Conservation (phyloP, 1,140 invertebrate species). For the Microplitis mediator region DNA sequence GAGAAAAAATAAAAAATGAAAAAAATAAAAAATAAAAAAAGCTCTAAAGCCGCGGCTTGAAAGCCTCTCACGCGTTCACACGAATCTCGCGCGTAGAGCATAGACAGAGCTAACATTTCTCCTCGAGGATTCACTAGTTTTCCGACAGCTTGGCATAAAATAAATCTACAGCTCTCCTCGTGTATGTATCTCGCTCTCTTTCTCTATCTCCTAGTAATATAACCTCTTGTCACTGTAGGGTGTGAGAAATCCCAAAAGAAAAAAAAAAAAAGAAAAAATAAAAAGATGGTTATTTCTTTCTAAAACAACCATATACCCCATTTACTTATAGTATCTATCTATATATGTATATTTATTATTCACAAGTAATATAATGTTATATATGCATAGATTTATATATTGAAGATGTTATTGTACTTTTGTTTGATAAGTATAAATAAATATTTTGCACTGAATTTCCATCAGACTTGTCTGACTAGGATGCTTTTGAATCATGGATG, state of each 20-base stretch:
- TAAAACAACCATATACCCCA: not conserved
- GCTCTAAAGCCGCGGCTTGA: slow-evolving; percentile 4
- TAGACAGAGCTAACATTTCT: slow-evolving; percentile 17
- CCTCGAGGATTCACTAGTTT: slow-evolving; percentile 18
- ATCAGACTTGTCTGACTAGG: no score
- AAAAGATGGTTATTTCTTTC: not conserved
- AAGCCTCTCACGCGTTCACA: slow-evolving; percentile 8
- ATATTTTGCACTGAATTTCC: no score
- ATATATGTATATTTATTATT: no score
- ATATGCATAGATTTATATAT: no score
- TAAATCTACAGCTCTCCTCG: slow-evolving; percentile 18
- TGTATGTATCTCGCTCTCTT: no score
- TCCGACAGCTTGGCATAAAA: slow-evolving; percentile 17
- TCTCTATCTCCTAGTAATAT: not conserved
- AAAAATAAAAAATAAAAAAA: not conserved
- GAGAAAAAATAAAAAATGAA: not conserved
- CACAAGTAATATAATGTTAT: no score
- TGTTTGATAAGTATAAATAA: no score
- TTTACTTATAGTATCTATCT: not conserved
- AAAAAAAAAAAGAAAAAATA: not conserved
- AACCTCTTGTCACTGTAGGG: slow-evolving; percentile 23
- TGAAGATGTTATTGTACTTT: no score
- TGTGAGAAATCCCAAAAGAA: slow-evolving; percentile 7
- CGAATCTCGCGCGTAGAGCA: not conserved
- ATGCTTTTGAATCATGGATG: no score